A percentile compares a stretch with the other conserved stretches of the same genome.
phyloP scores from a whole-genome alignment of 1,140 invertebrate genomes.

The Nephila pilipes region DNA sequence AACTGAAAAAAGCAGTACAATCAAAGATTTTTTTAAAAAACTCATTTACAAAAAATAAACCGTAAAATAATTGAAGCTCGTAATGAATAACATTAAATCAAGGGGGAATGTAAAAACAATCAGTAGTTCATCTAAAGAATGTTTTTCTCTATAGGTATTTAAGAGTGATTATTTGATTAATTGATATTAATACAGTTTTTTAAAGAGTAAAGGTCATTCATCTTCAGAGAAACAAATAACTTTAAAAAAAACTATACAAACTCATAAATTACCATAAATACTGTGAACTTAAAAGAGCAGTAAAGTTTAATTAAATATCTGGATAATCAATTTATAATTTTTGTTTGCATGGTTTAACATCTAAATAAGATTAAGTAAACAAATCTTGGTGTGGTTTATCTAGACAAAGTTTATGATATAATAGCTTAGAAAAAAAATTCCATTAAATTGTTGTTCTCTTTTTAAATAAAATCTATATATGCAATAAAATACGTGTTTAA shows the following conservation, averaged over 20 bases:
- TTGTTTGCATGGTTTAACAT: not conserved
- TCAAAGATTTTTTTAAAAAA: no score
- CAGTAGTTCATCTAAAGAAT: no score
- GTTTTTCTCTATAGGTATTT: not conserved
- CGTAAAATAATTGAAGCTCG: no score
- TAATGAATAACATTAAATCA: no score
- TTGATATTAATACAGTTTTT: not conserved
- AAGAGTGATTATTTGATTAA: slow-evolving; percentile 15
- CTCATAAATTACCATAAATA: not conserved
- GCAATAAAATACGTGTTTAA: no score
- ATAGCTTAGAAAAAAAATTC: not conserved
- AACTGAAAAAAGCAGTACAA: no score
- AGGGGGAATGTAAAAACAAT: no score
- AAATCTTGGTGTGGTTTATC: not conserved
- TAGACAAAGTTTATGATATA: not conserved
- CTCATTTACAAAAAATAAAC: no score
- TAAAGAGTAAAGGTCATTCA: not conserved
- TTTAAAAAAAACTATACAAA: not conserved
- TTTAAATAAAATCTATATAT: no score
- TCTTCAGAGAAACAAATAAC: not conserved
- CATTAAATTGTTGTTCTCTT: not conserved
- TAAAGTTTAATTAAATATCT: not conserved
- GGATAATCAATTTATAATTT: not conserved
- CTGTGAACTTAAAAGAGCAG: not conserved
- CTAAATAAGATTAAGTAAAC: not conserved